These are phyloP conservation scores for Asteroscopus sphinx DNA, from an alignment of 2,888 invertebrate species.

Conservation along the genomic window DNA sequence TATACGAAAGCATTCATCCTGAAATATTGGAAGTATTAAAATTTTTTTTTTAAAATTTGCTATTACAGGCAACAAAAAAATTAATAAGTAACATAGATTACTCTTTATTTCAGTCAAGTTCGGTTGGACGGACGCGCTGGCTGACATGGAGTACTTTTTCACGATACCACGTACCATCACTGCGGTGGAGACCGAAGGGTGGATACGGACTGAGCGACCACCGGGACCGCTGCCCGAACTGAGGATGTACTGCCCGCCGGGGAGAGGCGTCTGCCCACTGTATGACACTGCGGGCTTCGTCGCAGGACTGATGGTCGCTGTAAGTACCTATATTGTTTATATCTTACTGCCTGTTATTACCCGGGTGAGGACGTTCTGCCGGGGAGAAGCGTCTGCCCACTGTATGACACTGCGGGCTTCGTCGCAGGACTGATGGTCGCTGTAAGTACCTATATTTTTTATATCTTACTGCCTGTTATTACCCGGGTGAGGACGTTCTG, in stretches of 20 bases:
- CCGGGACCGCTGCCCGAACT: slow-evolving; percentile 78
- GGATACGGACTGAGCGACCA: slow-evolving; percentile 77
- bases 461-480: too few species aligned
- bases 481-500: slow-evolving; percentile 30
- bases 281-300: slow-evolving; percentile 83
- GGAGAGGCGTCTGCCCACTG: slow-evolving; percentile 78
- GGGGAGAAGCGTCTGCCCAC: slow-evolving; percentile 77
- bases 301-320: slow-evolving; percentile 83
- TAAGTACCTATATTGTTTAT: slow-evolving; percentile 72
- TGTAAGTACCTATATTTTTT: slow-evolving; percentile 72
- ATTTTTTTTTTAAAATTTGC: too few species aligned
- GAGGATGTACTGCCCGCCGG: slow-evolving; percentile 80
- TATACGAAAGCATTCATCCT: neutral
- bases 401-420: slow-evolving; percentile 82
- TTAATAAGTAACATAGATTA: too few species aligned
- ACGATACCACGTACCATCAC: slow-evolving; percentile 80
- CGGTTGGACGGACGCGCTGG: slow-evolving; percentile 83
- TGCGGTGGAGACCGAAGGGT: slow-evolving; percentile 78
- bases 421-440: slow-evolving; percentile 83
- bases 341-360: too few species aligned
- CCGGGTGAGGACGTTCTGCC: slow-evolving; percentile 79
- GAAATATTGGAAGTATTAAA: too few species aligned
- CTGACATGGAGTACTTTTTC: slow-evolving; percentile 83
- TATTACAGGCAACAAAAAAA: slow-evolving; percentile 77
- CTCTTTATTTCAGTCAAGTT: slow-evolving; percentile 82